Base-by-base conservation (phyloP, 2,888 invertebrate genomes). In the Pemphredon lugubris region DNA sequence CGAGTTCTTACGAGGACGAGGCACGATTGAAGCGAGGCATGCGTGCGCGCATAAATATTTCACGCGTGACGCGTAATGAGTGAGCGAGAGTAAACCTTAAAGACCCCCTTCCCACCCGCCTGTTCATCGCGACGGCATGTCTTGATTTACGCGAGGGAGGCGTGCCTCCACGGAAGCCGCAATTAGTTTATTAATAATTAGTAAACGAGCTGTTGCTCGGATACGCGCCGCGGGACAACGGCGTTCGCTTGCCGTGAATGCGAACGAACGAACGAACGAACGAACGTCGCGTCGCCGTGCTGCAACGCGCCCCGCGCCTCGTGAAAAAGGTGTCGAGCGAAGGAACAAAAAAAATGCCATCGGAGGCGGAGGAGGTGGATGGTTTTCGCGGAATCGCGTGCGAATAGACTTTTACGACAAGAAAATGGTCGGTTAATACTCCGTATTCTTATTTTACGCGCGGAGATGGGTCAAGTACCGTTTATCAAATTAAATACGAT, bases 101-200 rank as follows among this genome's bases (percentile, higher is more conserved):
- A 77, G 71, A 48, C 34, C 39, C 58, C 54, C 45, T 13, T 3
- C 18, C 14, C 14, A 9, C 6, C 42, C 14, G 71, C 47, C 53
- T 69, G 77, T 67, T 72, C 67, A 66, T 75, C 77, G 79, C 81
- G 80, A 81, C 84, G 81, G 77, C 79, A 73, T 80, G 85, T 85
- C 86, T 88, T 89, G 88, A 89, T 89, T 88, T 86, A 88, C 86
- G 86, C 81, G 84, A 81, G 82, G 75, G 83, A 84, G 88, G 88
- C 87, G 88, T 87, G 85, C 66, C 82, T 73, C 69, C 73, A 86
- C 87, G 84, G 88, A 85, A 88, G 89, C 87, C 83, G 83, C 89
- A 88, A 88, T 89, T 88, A 88, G 88, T 88, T 89, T 88, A 88
- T 89, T 89, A 88, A 89, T 89, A 86, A 88, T 87, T 87, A 86